Conservation (phyloP, 2,888 invertebrate species). For the Cheiracanthium punctorium region DNA sequence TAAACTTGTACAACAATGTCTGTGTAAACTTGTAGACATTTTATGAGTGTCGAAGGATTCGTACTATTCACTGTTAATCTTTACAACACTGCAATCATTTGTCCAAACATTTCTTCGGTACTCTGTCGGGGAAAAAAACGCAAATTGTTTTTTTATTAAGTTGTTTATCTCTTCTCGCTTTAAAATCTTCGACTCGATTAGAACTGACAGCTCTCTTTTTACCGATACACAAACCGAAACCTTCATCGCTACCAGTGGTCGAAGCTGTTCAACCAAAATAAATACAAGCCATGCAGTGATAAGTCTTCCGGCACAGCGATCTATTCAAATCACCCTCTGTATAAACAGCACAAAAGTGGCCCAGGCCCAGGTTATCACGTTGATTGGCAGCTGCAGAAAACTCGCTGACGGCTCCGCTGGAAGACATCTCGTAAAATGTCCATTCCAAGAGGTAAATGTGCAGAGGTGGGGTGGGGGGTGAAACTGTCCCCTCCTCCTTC, state of each 20-base stretch:
- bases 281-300: neutral
- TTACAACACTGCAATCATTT: too few relatives aligned
- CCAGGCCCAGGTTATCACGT: neutral
- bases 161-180: too few relatives aligned
- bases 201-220: neutral
- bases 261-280: neutral
- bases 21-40: too few relatives aligned
- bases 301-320: neutral
- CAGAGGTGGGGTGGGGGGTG: neutral
- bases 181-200: too few relatives aligned
- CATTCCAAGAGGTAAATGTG: neutral
- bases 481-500: neutral
- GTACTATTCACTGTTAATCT: too few relatives aligned
- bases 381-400: neutral
- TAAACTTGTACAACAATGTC: too few relatives aligned
- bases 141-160: too few relatives aligned
- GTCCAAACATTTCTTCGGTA: too few relatives aligned
- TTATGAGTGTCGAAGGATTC: too few relatives aligned
- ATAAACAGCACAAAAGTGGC: neutral
- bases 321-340: neutral
- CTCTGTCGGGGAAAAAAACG: too few relatives aligned
- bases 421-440: neutral
- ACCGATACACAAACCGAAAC: too few relatives aligned
- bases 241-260: neutral
- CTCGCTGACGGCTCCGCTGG: neutral